phyloP scores from a whole-genome alignment of 2,797 vertebrate species.

The Mormyrops attenuatus region DNA sequence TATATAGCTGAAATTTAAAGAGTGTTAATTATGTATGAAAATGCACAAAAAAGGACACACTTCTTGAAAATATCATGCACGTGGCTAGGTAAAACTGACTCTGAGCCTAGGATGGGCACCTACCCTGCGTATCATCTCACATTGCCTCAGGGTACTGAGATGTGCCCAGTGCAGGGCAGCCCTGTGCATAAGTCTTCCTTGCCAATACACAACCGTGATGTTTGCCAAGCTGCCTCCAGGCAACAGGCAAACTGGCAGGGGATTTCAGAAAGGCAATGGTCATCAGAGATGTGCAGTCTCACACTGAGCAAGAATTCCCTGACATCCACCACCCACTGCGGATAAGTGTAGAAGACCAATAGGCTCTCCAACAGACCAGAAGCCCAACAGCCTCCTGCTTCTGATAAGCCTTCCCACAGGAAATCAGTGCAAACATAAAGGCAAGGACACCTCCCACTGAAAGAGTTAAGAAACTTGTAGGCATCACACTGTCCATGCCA shows the following conservation, averaged over 20 bases:
- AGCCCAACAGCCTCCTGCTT: not conserved
- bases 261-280: not conserved
- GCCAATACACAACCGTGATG: not conserved
- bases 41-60: not conserved
- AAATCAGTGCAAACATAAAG: not conserved
- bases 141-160: not conserved
- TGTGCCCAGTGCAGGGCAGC: not conserved
- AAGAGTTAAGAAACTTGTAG: not conserved
- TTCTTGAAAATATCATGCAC: not conserved
- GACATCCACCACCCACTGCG: not conserved
- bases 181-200: not conserved
- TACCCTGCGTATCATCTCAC: not conserved
- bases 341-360: not conserved
- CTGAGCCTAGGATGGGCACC: not conserved
- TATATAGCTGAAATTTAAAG: not conserved
- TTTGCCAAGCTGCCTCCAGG: not conserved
- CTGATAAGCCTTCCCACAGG: not conserved
- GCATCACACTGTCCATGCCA: not conserved
- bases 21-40: not conserved
- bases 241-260: not conserved
- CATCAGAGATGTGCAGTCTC: not conserved
- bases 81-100: not conserved
- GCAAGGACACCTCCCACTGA: not conserved
- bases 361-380: not conserved
- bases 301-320: not conserved